Evolutionary conservation across 2,113 vertebrate genomes (phyloP), one percentile per base, ranked within the genome.

Genomic region (Cavia aperea): DNA sequence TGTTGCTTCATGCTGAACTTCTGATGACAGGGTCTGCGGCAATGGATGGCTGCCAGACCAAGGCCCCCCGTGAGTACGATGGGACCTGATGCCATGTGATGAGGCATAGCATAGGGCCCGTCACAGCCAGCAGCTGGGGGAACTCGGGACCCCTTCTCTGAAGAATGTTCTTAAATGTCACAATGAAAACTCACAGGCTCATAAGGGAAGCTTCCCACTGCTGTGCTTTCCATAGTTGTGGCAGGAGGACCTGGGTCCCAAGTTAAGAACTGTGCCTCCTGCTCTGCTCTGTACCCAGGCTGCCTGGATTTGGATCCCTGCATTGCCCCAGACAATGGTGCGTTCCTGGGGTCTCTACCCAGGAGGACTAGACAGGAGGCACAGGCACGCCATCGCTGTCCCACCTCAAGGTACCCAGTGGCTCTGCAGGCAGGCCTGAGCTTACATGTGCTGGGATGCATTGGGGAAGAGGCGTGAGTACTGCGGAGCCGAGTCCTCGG

Each of bases 361-460:
- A 4, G 72, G 88, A 87, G 51, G 46, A 7, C 15, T 13, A 11
- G 56, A 78, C 33, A 70, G 66, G 68, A 60, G 54, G 58, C 11
- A 10, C 4, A 29, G 13, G 12, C 16, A 14, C 1, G 14, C n/a
- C 56, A 1, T 4, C 0, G 2, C 0, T 0, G 7, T 19, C 66
- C 7, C 39, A 9, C 56, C 18, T 5, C 7, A 0, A 0, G 23
- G 33, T 24, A 2, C 2, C 75, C 62, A 0, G 31, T 0, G n/a
- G 33, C 60, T 31, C 92, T 21, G 60, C 6, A 9, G 39, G 31
- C 56, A 14, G 14, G 36, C 49, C 31, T 39, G 93, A 81, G 82
- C 99, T 99, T 97, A 99, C 99, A 99, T 99, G 98, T 99, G 99
- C 95, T 99, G 99, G 0, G 99, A 99, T 0, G 99, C 98, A 26